Conservation (phyloP, 2,113 vertebrate genomes). For the Beaufortia kweichowensis region DNA sequence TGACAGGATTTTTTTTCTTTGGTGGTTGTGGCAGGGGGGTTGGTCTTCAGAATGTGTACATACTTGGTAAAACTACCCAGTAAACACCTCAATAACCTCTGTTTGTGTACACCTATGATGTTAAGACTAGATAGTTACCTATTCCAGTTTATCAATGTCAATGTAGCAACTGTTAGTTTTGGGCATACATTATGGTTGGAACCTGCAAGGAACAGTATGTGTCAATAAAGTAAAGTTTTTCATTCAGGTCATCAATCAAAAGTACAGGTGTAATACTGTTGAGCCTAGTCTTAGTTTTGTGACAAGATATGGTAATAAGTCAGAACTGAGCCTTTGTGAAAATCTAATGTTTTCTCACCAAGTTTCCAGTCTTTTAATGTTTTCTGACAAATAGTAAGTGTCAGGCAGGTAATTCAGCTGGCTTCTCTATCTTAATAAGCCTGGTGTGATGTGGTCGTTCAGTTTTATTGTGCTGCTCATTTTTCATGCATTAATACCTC, state of each 20-base stretch:
- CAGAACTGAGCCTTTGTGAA: constrained; percentile 11
- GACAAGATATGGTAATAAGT: constrained; percentile 29
- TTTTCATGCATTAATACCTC: constrained; percentile 78
- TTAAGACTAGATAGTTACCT: no score
- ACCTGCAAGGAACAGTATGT: constrained; percentile 13
- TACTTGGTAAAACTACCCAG: constrained; percentile 17
- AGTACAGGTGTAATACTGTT: constrained; percentile 11
- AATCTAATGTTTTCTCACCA: constrained; percentile 25
- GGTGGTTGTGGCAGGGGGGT: not conserved
- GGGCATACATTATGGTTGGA: not conserved
- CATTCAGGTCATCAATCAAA: constrained; percentile 26
- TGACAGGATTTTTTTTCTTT: constrained; percentile 49
- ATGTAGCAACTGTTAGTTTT: not conserved
- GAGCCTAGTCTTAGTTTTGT: not conserved
- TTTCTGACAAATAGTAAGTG: constrained; percentile 43
- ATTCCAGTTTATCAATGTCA: constrained; percentile 35
- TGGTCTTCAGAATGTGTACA: not conserved
- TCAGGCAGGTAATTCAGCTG: constrained; percentile 61
- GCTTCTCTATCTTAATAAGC: constrained; percentile 80
- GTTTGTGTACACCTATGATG: constrained; percentile 21
- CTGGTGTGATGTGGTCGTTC: constrained; percentile 71
- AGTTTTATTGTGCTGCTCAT: constrained; percentile 75
- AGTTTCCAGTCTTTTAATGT: constrained; percentile 40
- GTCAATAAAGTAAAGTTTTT: constrained; percentile 27
- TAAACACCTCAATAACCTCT: constrained; percentile 38